Base-by-base conservation (phyloP, 2,888 invertebrate species). In the Quadriops clusia region DNA sequence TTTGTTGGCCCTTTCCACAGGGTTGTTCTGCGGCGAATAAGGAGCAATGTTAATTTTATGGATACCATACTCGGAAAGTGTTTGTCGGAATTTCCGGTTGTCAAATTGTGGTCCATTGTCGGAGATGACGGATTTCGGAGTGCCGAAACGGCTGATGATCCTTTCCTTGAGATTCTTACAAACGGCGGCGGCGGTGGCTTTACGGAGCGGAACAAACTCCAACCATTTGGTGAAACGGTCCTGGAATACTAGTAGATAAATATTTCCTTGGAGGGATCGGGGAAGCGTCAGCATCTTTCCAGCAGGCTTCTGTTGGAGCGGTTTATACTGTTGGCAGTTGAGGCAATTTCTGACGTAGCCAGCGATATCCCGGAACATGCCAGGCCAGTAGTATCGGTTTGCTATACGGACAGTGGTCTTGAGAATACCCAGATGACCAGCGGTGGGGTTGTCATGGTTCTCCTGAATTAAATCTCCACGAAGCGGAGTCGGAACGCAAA, bases 151-250 rank as follows among this genome's bases (percentile, higher is more conserved):
- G 17, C 12, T 18, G 5, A 34, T 8, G 13, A 34, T n/a, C 5
- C 21, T 7, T 3, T 26, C 21, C 14, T 12, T 17, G 1, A 34
- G 16, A 2, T 25, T 23, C 6, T 20, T 10, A 1, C 5, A 12
- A 5, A 34, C 22, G 3, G 8, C 11, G 8, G 12, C 17, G 11
- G 42, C 34, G n/a, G 43, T 47, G 2, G 44, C 44, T 1, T 22
- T 30, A 5, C 42, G 16, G 2, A 51, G 22, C 1, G 48, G 42
- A n/a, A 24, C 20, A 1, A 42, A 21, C 17, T 47, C 42, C 0
- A 40, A 32, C 42, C 43, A 46, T 30, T 47, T 50, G 3, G 45
- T 43, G 24, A 48, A 47, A n/a, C 40, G 34, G 24, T 50, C 49
- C 13, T 44, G 40, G 6, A 44, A 41, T 6, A 47, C 44, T 6